Percentiles rank a stretch among this genome's conserved stretches.
phyloP scores from a whole-genome alignment of 2,113 vertebrate species.

The Thamnophis sirtalis region DNA sequence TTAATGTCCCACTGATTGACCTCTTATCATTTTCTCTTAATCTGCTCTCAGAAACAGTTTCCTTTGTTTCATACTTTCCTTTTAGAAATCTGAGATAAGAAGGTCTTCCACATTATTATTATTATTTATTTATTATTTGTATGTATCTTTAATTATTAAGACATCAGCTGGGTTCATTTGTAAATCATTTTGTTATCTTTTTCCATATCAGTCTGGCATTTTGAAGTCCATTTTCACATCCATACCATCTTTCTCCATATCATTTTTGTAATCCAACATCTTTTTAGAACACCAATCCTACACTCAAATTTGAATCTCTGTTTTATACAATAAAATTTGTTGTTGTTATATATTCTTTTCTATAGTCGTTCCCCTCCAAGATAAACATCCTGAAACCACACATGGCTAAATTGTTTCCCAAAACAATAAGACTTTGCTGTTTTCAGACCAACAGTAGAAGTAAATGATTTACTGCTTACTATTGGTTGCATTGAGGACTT shows the following conservation, averaged over 20 bases:
- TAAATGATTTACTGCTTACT: not conserved
- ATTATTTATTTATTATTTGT: not conserved
- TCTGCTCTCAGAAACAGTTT: not conserved
- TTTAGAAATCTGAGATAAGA: not conserved
- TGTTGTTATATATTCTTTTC: not conserved
- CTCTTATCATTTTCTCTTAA: not conserved
- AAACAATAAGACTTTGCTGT: not conserved
- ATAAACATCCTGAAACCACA: not conserved
- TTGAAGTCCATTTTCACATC: not conserved
- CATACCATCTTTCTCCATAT: not conserved
- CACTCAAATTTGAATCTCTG: not conserved
- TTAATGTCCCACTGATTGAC: not conserved
- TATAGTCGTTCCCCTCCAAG: not conserved
- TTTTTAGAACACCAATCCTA: not conserved
- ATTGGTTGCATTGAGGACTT: not conserved
- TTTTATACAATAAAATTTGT: not conserved
- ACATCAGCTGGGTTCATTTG: not conserved
- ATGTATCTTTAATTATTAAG: not conserved
- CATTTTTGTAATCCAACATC: not conserved
- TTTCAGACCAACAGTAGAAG: not conserved
- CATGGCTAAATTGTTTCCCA: not conserved
- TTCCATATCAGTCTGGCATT: not conserved
- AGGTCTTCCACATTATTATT: not conserved
- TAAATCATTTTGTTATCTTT: not conserved
- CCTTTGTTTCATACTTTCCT: not conserved